These are phyloP conservation scores for Tychaedon coryphoeus DNA, from an alignment of 2,113 vertebrate genomes.

Conservation along the genomic window DNA sequence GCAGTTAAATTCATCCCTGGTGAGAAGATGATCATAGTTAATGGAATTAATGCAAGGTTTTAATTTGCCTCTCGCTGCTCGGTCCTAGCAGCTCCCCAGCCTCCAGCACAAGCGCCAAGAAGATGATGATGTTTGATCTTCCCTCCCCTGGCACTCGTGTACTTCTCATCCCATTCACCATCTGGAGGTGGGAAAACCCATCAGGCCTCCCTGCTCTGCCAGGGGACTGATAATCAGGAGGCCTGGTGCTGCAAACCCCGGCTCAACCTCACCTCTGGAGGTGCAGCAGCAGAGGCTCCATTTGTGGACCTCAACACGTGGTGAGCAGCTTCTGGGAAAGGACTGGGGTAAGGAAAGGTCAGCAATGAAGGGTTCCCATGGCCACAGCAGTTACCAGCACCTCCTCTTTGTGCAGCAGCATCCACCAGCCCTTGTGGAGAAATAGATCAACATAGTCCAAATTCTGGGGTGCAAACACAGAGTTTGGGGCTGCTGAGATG, in stretches of 20 bases:
- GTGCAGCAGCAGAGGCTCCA: not conserved
- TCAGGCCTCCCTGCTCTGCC: not conserved
- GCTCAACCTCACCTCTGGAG: not conserved
- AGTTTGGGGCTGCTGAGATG: not conserved
- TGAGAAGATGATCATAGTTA: constrained; percentile 37
- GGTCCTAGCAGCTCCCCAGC: constrained; percentile 16
- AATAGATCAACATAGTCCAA: rapidly evolving
- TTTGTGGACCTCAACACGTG: rapidly evolving
- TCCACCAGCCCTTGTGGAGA: not conserved
- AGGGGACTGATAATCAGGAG: not conserved
- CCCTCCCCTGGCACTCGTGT: not conserved
- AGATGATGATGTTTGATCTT: not conserved
- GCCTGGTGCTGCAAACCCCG: not conserved
- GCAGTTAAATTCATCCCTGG: constrained; percentile 17
- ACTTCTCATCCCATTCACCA: not conserved
- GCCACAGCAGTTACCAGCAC: not conserved
- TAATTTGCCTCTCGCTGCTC: constrained; percentile 38
- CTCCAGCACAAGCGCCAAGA: not conserved
- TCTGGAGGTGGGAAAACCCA: constrained; percentile 41
- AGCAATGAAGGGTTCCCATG: rapidly evolving
- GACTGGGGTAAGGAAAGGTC: rapidly evolving
- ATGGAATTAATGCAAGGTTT: constrained; percentile 52
- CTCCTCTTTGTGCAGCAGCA: not conserved
- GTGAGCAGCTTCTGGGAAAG: not conserved
- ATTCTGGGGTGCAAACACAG: not conserved